Conservation (phyloP, 1,140 invertebrate genomes). For the Leguminivora glycinivorella region DNA sequence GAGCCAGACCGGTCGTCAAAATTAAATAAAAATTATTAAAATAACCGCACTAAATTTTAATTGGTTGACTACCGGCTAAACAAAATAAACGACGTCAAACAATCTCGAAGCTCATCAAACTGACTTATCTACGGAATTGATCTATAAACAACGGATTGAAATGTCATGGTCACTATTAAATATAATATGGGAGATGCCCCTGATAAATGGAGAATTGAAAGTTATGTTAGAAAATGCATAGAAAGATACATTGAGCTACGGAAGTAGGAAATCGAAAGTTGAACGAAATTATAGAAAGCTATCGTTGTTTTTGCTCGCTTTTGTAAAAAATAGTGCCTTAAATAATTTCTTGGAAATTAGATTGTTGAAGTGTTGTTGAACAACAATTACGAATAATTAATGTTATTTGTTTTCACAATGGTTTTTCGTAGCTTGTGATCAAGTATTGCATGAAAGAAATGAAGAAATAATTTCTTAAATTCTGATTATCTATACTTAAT, state of each 20-base stretch:
- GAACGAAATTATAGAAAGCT: background rate
- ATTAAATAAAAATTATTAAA: too few species aligned
- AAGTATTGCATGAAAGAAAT: too few species aligned
- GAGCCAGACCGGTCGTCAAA: too few species aligned
- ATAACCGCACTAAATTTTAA: background rate
- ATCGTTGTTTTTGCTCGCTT: too few species aligned
- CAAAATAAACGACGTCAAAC: background rate
- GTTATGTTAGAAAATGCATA: background rate
- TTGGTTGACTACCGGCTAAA: constrained; percentile 7
- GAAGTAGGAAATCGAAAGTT: background rate
- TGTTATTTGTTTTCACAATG: too few species aligned
- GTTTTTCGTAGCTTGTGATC: too few species aligned
- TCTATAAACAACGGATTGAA: constrained; percentile 28
- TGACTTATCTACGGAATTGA: constrained; percentile 9
- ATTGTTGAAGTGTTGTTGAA: too few species aligned
- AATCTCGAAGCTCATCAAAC: constrained; percentile 22
- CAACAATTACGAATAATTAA: too few species aligned
- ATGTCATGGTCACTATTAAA: constrained; percentile 25
- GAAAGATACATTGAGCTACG: background rate
- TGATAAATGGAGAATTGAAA: constrained; percentile 10
- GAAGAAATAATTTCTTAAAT: too few species aligned
- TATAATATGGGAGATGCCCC: constrained; percentile 16
- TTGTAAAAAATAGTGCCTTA: too few species aligned
- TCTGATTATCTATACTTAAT: too few species aligned
- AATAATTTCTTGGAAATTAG: too few species aligned